Percentiles rank a stretch among this genome's conserved stretches.
Evolutionary conservation across 2,797 vertebrate species (phyloP).

Genomic region (Karalla daura): DNA sequence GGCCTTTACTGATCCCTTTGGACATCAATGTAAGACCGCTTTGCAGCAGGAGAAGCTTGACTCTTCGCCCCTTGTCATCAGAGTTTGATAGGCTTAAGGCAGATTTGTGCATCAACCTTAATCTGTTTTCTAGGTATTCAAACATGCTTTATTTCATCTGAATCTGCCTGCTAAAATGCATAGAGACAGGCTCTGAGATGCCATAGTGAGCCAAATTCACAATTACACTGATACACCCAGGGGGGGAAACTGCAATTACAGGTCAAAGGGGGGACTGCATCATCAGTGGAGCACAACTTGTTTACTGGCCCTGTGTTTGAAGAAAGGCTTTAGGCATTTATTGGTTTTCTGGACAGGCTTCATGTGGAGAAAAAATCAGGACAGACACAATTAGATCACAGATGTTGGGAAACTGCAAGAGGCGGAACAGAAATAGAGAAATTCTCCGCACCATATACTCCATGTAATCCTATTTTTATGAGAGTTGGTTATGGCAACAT

Average conservation of each 20-base stretch:
- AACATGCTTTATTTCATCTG: conserved; percentile 21
- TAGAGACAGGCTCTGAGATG: conserved; percentile 28
- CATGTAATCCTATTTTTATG: conserved; percentile 38
- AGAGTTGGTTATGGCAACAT: conserved; percentile 25
- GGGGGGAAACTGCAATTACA: conserved; percentile 40
- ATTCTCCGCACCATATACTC: conserved; percentile 35
- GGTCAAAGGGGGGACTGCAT: conserved; percentile 33
- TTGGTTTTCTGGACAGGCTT: conserved; percentile 29
- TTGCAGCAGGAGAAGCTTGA: not conserved
- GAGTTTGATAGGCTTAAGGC: conserved; percentile 24
- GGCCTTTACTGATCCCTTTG: conserved; percentile 49
- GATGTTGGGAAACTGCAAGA: conserved; percentile 25
- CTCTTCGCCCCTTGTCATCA: conserved; percentile 17
- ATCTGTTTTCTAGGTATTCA: conserved; percentile 35
- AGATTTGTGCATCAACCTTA: conserved; percentile 44
- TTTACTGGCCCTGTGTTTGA: conserved; percentile 37
- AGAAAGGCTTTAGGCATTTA: conserved; percentile 42
- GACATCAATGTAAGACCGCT: conserved; percentile 17
- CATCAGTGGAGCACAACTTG: conserved; percentile 30
- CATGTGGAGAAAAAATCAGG: conserved; percentile 32
- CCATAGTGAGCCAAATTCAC: conserved; percentile 28
- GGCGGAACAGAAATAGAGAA: conserved; percentile 30
- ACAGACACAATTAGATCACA: conserved; percentile 49
- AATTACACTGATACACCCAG: conserved; percentile 40
- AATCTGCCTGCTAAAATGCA: conserved; percentile 29